Evolutionary conservation across 2,113 vertebrate species (phyloP), one percentile per base, ranked within the genome.

Genomic region (Urocolius indicus): DNA sequence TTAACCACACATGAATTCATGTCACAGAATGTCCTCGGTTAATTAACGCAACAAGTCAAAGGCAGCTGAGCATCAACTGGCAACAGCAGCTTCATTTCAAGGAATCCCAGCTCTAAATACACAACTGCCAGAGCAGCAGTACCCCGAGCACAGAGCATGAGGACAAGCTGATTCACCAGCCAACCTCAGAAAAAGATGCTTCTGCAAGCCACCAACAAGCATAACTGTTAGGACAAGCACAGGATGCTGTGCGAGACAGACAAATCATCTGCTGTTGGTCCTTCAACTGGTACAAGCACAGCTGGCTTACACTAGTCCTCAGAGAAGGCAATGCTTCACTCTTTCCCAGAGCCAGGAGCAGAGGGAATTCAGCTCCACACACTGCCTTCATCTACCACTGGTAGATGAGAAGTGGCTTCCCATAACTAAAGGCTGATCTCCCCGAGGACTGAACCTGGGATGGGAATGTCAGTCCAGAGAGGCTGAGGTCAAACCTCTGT

Each of bases 281-380:
- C 67, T 73, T 38, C 22, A 16, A 0, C 7, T 14, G 32, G 49
- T 27, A 34, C 36, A 41, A 65, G 52, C 87, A 22, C 0, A 0
- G n/a, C 73, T 77, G 48, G 41, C 58, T 88, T 15, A 16, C 20
- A 2, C 4, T 1, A 36, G 32, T 15, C 29, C 54, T 45, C 18
- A 29, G 34, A 68, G 72, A 68, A 1, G 1, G 20, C 30, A 54
- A 32, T 0, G 1, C 26, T 51, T 11, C 51, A 5, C 19, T 6
- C 5, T 4, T 82, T 24, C 52, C 63, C 36, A 18, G 29, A 80
- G 72, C 38, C 62, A 51, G 32, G 16, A n/a, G 36, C 27, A 38
- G 49, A 34, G 26, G 45, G 54, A 38, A 61, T 38, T 26, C 30
- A 51, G 55, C 75, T 68, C 77, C 59, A 80, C 26, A 14, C 10